Evolutionary conservation across 2,888 invertebrate species (phyloP).

Genomic region (Glaucopsyche alexis): DNA sequence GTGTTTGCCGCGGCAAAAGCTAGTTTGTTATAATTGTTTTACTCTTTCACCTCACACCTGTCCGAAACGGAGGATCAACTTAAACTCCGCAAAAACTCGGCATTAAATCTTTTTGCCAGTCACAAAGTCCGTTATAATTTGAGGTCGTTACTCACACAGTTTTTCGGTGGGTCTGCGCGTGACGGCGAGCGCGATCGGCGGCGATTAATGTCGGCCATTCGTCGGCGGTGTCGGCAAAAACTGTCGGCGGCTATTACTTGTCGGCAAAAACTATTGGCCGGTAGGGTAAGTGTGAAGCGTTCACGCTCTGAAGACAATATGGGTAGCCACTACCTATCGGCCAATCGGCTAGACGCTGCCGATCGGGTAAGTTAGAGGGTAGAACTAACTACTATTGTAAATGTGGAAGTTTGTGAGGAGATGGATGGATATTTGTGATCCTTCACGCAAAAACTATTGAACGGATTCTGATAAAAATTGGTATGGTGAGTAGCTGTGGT

Average conservation of each 20-base stretch:
- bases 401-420: no score
- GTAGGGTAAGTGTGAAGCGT: background rate
- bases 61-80: background rate
- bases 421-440: no score
- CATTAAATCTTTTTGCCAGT: background rate
- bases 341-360: no score
- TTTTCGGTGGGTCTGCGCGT: constrained; percentile 1
- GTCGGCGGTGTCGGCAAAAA: constrained; percentile 16
- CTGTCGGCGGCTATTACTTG: background rate
- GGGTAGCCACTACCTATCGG: no score
- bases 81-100: background rate
- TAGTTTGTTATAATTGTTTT: background rate
- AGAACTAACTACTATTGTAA: no score
- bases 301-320: no score
- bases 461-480: no score
- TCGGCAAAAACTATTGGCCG: background rate
- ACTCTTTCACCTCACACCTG: background rate
- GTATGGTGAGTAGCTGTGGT: no score
- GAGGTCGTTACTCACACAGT: constrained; percentile 6
- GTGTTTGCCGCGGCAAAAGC: no score
- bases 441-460: no score
- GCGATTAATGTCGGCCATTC: constrained; percentile 18
- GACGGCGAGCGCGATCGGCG: constrained; percentile 19
- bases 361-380: no score
- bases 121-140: constrained; percentile 5